Base-by-base conservation (phyloP, 2,113 vertebrate species). In the Pseudolaguvia tuberculata region DNA sequence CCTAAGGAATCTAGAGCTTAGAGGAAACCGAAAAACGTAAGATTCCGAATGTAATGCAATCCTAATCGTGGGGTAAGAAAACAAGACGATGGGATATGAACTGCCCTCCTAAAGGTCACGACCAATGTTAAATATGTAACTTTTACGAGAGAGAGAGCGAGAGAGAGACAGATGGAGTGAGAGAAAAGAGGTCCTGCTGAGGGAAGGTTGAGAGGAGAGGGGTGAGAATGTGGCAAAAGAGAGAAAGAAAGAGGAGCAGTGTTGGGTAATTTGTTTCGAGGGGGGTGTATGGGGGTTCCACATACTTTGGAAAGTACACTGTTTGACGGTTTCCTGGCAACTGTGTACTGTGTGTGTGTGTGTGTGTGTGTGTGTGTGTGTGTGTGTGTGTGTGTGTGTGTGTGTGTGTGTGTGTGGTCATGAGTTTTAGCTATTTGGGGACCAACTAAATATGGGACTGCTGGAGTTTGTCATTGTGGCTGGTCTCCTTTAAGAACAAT, bases 251-350 rank as follows among this genome's bases (percentile, higher is more conserved):
- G 75, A 62, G 48, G 67, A 71, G 67, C 58, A 70, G 75, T 70
- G 75, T 77, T 71, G 58, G 61, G 67, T 71, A 70, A 71, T 77
- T 77, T 70, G 75, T 77, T 57, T 18, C 23, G 56, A 15, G 73
- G 39, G 14, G 27, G 71, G 48, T 50, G 62, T 18, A 1, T 53
- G 70, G 74, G 75, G 75, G 67, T 23, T 77, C 50, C 48, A 71
- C 67, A 77, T 70, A 62, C 67, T 77, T 77, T 77, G 1, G 7
- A 5, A 50, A 69, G 11, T 69, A 51, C 75, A 63, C 48, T 71
- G 67, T 77, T 48, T 21, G 65, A 76, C 45, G 39, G 74, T 76
- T 61, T 70, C 74, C 74, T 76, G 73, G 73, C 73, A 75, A 75
- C 72, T 21, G 53, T 23, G 27, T 25, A 20, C n/a, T 53, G 51